A percentile compares a stretch with the other conserved stretches of the same genome.
These are phyloP conservation scores for Siniperca undulata DNA, from an alignment of 2,797 vertebrate genomes.

Conservation along the genomic window DNA sequence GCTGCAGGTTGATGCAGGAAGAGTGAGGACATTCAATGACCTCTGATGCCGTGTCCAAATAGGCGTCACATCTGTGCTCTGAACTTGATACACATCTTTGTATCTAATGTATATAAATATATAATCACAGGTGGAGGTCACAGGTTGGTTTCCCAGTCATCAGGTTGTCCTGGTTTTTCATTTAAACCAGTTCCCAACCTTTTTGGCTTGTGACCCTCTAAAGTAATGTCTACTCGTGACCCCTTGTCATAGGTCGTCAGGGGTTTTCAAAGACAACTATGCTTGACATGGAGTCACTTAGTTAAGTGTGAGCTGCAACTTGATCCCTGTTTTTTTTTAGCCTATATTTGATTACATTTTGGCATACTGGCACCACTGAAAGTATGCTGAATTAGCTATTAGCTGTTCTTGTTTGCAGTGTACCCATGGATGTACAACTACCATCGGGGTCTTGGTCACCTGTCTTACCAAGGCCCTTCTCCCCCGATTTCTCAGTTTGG, in stretches of 20 bases:
- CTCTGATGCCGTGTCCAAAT: constrained; percentile 6
- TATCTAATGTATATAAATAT: not conserved
- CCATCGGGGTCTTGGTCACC: no score
- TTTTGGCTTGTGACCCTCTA: not conserved
- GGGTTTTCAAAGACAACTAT: no score
- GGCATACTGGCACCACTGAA: not conserved
- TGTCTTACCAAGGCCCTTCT: no score
- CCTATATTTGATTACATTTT: not conserved
- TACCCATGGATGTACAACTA: not conserved
- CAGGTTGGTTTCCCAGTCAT: constrained; percentile 13
- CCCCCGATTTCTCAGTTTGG: no score
- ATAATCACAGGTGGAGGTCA: not conserved
- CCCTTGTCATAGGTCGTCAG: not conserved
- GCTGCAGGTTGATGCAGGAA: not conserved
- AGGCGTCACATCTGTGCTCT: constrained; percentile 1
- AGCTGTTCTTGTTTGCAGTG: not conserved
- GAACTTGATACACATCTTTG: not conserved
- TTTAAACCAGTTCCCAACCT: not conserved
- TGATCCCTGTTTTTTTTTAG: not conserved
- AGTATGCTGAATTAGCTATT: not conserved
- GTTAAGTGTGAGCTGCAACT: no score
- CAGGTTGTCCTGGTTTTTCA: not conserved
- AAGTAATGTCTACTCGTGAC: no score
- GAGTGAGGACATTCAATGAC: constrained; percentile 6
- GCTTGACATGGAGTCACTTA: not conserved